Percentiles rank a stretch among this genome's conserved stretches.
These are phyloP conservation scores for Idaea aversata DNA, from an alignment of 2,888 invertebrate genomes.

Conservation along the genomic window DNA sequence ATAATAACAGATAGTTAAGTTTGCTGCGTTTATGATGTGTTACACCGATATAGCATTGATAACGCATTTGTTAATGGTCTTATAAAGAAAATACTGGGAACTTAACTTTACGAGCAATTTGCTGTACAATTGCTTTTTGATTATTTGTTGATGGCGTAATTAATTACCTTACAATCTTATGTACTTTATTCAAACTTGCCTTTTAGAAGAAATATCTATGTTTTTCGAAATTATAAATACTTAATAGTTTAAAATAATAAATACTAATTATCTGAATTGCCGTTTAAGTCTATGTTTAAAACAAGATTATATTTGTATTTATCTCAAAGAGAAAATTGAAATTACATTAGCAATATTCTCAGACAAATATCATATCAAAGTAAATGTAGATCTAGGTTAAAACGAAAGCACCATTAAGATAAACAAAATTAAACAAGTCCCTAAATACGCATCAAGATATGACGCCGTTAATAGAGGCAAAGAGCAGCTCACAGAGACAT, in stretches of 20 bases:
- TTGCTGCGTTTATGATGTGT: constrained; percentile 13
- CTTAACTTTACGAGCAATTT: not conserved
- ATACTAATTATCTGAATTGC: not conserved
- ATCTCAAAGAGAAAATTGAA: not conserved
- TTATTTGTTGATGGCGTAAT: not conserved
- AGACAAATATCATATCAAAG: constrained; percentile 26
- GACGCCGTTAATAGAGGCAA: constrained; percentile 31
- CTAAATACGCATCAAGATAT: constrained; percentile 38
- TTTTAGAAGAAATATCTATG: not conserved
- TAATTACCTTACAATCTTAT: not conserved
- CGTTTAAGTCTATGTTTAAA: not conserved
- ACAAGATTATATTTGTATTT: too few relatives aligned
- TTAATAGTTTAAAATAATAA: too few relatives aligned
- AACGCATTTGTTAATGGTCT: not conserved
- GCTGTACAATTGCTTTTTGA: not conserved
- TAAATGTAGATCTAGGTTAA: constrained; percentile 16
- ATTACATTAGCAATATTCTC: not conserved
- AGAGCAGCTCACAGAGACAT: constrained; percentile 52
- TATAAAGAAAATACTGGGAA: not conserved
- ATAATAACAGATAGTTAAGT: constrained; percentile 19
- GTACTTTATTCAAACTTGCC: not conserved
- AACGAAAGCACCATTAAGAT: constrained; percentile 33
- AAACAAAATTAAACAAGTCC: constrained; percentile 36
- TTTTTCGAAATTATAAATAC: not conserved
- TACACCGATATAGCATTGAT: not conserved